These are phyloP conservation scores for Chelonoidis abingdonii DNA, from an alignment of 2,113 vertebrate species.

Conservation along the genomic window DNA sequence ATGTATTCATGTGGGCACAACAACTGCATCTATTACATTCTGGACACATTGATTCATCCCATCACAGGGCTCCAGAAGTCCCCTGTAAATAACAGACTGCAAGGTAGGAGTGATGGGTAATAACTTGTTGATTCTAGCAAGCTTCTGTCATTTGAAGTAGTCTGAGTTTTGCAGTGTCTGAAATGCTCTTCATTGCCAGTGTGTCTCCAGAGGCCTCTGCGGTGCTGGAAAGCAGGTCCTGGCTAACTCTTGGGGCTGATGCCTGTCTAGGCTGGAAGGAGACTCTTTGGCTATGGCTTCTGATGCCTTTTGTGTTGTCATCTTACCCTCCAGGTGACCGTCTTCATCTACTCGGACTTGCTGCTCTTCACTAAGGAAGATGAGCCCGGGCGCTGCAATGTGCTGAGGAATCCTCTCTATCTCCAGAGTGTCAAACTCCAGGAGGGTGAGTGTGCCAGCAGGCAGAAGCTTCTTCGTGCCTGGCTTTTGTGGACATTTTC, in stretches of 20 bases:
- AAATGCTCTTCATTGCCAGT: neutral
- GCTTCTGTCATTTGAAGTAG: neutral
- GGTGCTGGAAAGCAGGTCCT: neutral
- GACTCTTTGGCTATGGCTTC: neutral
- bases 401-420: constrained; percentile 94
- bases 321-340: constrained; percentile 84
- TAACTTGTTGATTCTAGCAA: neutral
- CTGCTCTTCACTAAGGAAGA: constrained; percentile 96
- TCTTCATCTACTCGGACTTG: constrained; percentile 94
- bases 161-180: neutral
- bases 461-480: rapidly evolving
- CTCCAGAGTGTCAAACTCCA: constrained; percentile 90
- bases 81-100: neutral
- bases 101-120: rapidly evolving
- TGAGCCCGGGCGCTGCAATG: constrained; percentile 89
- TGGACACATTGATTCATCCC: constrained; percentile 35
- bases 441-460: constrained; percentile 84
- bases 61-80: neutral
- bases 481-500: neutral
- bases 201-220: neutral
- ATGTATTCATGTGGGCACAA: neutral
- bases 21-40: neutral
- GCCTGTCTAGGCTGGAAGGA: neutral
- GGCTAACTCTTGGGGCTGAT: neutral
- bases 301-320: neutral